Evolutionary conservation across 1,140 invertebrate genomes (phyloP).

Genomic region (Caenorhabditis elegans): WBcel235 BX284606.5:4919501-4920000

Average conservation of each 20-base stretch:
- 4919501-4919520: conserved; percentile 72
- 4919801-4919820: background rate
- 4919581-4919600: background rate
- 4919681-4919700: too few relatives aligned
- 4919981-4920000: conserved; percentile 40
- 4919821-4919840: background rate
- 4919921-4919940: background rate
- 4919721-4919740: too few relatives aligned
- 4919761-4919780: too few relatives aligned
- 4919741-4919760: too few relatives aligned
- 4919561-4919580: background rate
- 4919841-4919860: background rate
- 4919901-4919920: background rate
- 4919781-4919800: background rate
- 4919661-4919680: background rate
- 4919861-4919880: conserved; percentile 22
- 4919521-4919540: conserved; percentile 49
- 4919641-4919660: background rate
- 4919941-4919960: background rate
- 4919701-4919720: too few relatives aligned
- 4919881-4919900: conserved; percentile 34
- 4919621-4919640: background rate
- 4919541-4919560: background rate
- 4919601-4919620: background rate
- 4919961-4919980: conserved; percentile 33